Evolutionary conservation across 2,888 invertebrate species (phyloP), one percentile per base, ranked within the genome.

Genomic region (Temnothorax rugatulus): DNA sequence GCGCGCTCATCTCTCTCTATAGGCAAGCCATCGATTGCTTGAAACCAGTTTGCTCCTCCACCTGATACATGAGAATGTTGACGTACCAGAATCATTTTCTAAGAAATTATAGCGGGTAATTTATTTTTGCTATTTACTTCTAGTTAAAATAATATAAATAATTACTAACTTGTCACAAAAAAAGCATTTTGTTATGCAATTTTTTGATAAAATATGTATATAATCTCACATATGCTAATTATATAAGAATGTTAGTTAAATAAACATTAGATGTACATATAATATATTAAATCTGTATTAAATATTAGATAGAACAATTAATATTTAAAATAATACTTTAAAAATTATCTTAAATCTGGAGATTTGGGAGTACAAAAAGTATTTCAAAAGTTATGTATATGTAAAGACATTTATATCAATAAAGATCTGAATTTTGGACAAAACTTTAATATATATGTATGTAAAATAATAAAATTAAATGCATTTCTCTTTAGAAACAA

Each of bases 1-100:
- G 90, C 1, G 89, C 93, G 0, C 11, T 92, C 1, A 79, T 87
- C 11, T 91, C 92, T 41, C 86, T 93, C 7, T 83, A 21, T 15
- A 69, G 38, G 1, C 89, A 88, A 47, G 38, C 57, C 4, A 5
- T 4, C 4, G 15, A 7, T 73, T 25, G 5, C 7, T 0, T 73
- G 1, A 73, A 18, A 73, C 50, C 9, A 71, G 18, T 71, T 73
- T 44, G 25, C 2, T 18, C 66, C 13, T 54, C n/a, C 15, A 15
- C 18, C 2, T 77, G n/a, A 54, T 66, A 77, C 13, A 68, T 5
- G 5, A 29, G 2, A 54, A 54, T 25, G 13, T 64, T 52, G 13
- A 7, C 1, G 9, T 52, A 9, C 13, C 29, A 29, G 15, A 21
- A 4, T 18, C 2, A 7, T 52, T 18, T 8, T 18, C 1, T 9